Evolutionary conservation across 2,888 invertebrate species (phyloP).

Genomic region (Graphium colonna): DNA sequence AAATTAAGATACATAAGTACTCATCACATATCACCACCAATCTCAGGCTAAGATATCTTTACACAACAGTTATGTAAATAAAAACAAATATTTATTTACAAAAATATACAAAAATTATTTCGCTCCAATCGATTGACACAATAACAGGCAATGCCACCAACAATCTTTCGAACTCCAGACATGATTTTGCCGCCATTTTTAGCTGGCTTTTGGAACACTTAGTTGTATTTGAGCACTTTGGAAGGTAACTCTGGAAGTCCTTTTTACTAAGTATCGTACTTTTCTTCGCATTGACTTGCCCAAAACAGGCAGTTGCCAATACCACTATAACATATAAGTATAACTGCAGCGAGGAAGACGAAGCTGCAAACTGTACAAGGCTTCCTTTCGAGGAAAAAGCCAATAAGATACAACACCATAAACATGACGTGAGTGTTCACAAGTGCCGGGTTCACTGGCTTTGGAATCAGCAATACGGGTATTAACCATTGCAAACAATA

Average conservation of each 20-base stretch:
- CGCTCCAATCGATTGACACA: slow-evolving; percentile 13
- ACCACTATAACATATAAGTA: slow-evolving; percentile 97
- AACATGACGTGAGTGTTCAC: slow-evolving; percentile 98
- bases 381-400: slow-evolving; percentile 96
- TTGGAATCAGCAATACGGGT: slow-evolving; percentile 97
- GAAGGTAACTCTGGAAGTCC: slow-evolving; percentile 45
- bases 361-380: slow-evolving; percentile 98
- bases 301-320: slow-evolving; percentile 97
- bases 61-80: slow-evolving; percentile 35
- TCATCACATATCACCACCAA: slow-evolving; percentile 43
- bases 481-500: slow-evolving; percentile 99
- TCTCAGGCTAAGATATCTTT: slow-evolving; percentile 17
- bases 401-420: slow-evolving; percentile 96
- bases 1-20: slow-evolving; percentile 62
- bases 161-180: slow-evolving; percentile 24
- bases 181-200: slow-evolving; percentile 35
- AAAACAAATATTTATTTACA: slow-evolving; percentile 56
- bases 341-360: slow-evolving; percentile 95
- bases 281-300: slow-evolving; percentile 88
- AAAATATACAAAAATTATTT: slow-evolving; percentile 49
- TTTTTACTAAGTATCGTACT: slow-evolving; percentile 71
- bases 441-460: slow-evolving; percentile 93
- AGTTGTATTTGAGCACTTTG: slow-evolving; percentile 58
- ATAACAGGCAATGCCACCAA: slow-evolving; percentile 18
- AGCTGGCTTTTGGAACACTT: slow-evolving; percentile 44